Conservation (phyloP, 1,140 invertebrate genomes). For the Muscidifurax raptorellus region DNA sequence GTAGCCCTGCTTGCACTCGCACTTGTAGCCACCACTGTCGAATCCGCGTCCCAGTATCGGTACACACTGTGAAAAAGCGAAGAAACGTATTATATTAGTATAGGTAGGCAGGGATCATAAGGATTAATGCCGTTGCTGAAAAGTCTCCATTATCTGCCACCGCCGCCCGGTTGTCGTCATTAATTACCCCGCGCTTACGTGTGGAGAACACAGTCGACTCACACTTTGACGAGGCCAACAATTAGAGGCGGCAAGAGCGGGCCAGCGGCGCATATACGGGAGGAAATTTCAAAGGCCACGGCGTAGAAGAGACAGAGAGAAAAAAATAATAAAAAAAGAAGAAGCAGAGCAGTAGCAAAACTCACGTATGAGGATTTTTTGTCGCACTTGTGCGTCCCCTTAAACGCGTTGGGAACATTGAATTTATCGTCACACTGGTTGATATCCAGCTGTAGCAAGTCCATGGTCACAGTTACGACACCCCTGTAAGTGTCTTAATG, state of each 20-base stretch:
- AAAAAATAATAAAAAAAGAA: slow-evolving; percentile 41
- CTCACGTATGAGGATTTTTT: slow-evolving; percentile 94
- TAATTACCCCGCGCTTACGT: slow-evolving; percentile 34
- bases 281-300: slow-evolving; percentile 38
- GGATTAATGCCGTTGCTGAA: slow-evolving; percentile 49
- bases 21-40: slow-evolving; percentile 97
- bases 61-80: slow-evolving; percentile 84
- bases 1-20: slow-evolving; percentile 97
- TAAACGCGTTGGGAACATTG: slow-evolving; percentile 94
- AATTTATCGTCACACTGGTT: slow-evolving; percentile 96
- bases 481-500: slow-evolving; percentile 83
- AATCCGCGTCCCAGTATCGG: slow-evolving; percentile 94
- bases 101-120: slow-evolving; percentile 43
- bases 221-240: slow-evolving; percentile 36
- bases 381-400: slow-evolving; percentile 96
- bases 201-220: slow-evolving; percentile 4
- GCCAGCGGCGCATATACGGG: slow-evolving; percentile 49
- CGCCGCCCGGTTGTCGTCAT: slow-evolving; percentile 11
- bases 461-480: slow-evolving; percentile 94
- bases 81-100: slow-evolving; percentile 44
- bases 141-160: slow-evolving; percentile 46
- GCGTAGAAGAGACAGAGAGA: background rate
- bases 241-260: slow-evolving; percentile 47
- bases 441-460: slow-evolving; percentile 92
- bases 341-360: slow-evolving; percentile 58